These are phyloP conservation scores for Agonopterix arenella DNA, from an alignment of 2,888 invertebrate species.

Conservation along the genomic window DNA sequence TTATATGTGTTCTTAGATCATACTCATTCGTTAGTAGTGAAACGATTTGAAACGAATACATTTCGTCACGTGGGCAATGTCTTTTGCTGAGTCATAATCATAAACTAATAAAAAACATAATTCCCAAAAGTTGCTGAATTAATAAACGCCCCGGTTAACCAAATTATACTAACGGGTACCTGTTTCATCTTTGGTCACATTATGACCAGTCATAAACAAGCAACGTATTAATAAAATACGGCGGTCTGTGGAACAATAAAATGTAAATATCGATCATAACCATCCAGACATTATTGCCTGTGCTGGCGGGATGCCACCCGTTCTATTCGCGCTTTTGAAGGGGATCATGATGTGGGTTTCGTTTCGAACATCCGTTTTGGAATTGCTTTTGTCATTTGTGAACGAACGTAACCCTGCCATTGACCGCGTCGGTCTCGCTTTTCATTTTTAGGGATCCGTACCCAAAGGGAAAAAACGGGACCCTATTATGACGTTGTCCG, in stretches of 20 bases:
- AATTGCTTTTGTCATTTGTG: constrained; percentile 24
- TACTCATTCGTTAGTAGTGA: no score
- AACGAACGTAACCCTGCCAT: background rate
- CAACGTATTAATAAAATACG: constrained; percentile 29
- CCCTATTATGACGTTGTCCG: no score
- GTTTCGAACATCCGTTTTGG: constrained; percentile 22
- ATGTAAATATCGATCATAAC: constrained; percentile 59
- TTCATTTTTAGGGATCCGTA: no score
- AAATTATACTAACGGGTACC: constrained; percentile 5
- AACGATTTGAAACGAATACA: no score
- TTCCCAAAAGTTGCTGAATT: background rate
- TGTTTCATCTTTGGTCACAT: constrained; percentile 6
- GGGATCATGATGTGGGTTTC: constrained; percentile 30
- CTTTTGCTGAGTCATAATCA: no score
- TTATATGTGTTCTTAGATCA: no score
- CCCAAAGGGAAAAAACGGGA: no score
- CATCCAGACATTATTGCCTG: constrained; percentile 50
- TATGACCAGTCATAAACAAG: constrained; percentile 13
- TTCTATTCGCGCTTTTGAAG: constrained; percentile 33
- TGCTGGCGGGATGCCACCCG: constrained; percentile 48
- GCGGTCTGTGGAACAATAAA: constrained; percentile 42
- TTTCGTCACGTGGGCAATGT: no score
- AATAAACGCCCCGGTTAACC: constrained; percentile 2
- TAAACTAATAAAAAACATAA: no score
- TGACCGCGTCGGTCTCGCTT: no score